Base-by-base conservation (phyloP, 2,888 invertebrate genomes). In the Drosophila rubida region DNA sequence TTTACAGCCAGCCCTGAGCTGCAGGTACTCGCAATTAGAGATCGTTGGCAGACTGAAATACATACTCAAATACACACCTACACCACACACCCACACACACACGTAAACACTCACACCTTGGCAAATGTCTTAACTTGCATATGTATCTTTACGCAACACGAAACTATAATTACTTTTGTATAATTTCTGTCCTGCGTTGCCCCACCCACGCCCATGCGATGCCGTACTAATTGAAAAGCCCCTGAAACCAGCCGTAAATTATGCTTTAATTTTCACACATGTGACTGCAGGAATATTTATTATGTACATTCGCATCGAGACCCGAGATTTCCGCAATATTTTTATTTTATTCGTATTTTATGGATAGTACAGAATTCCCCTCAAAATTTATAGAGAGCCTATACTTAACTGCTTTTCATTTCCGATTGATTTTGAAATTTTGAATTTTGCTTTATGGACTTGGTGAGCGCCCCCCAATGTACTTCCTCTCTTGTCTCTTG, bases 381-480 rank as follows among this genome's bases (percentile, higher is more conserved):
- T 7, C 13, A 37, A 13, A 14, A 2, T n/a, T 37, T 0, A 51
- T n/a, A 8, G 8, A 5, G 25, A 51, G 16, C 25, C 25, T 39
- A 46, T 19, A 27, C n/a, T 14, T 37, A 37, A 4, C 7, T 37
- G 2, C 13, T 50, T 37, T 49, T 57, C 9, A 7, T 13, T 57
- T 37, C n/a, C 0, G 9, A 23, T n/a, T 19, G n/a, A 23, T 13
- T 41, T 61, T 72, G 59, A 30, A 25, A 14, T 68, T 68, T 44
- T 66, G 7, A 60, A 16, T 45, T 82, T 79, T 86, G 69, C 64
- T 73, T 85, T 78, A 69, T 69, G 83, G 73, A 80, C 78, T 79
- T 86, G 80, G 82, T 86, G 88, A 87, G 84, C 86, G 83, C 69
- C 77, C 48, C 68, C 72, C 68, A 65, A 68, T 72, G 70, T 78